A percentile compares a stretch with the other conserved stretches of the same genome.
Evolutionary conservation across 2,113 vertebrate species (phyloP).

Genomic region (Notechis scutatus): DNA sequence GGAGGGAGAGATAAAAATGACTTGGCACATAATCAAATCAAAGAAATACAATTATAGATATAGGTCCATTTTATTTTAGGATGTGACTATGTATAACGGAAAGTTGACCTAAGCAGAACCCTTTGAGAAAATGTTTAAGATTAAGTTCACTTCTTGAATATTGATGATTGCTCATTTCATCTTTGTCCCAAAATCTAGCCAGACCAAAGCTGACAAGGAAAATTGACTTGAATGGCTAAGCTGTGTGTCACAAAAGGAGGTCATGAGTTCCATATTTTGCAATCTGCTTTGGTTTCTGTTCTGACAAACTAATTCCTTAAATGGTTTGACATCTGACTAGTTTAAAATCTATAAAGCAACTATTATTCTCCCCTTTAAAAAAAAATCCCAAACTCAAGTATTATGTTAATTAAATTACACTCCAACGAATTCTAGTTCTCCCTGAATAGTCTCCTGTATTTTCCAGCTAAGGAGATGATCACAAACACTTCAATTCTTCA

Average conservation of each 20-base stretch:
- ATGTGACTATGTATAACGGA: background rate
- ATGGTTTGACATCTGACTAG: background rate
- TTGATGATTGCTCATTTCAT: slow-evolving; percentile 39
- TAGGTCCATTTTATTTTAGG: background rate
- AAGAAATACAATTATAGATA: background rate
- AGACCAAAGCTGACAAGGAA: slow-evolving; percentile 43
- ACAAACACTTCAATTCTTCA: background rate
- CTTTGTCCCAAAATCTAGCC: slow-evolving; percentile 30
- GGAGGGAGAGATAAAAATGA: background rate
- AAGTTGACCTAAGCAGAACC: background rate
- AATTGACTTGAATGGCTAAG: slow-evolving; percentile 40
- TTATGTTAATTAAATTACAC: background rate
- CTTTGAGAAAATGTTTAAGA: background rate
- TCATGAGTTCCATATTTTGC: slow-evolving; percentile 13
- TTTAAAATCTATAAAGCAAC: background rate
- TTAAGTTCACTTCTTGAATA: slow-evolving; percentile 41
- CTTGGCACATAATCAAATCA: background rate
- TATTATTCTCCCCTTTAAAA: background rate
- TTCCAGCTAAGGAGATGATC: background rate
- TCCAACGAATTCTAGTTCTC: background rate
- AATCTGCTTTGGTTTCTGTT: background rate
- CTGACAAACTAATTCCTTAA: background rate
- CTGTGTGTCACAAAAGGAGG: slow-evolving; percentile 23
- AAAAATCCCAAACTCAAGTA: background rate
- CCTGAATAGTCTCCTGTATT: background rate